phyloP scores from a whole-genome alignment of 1,140 invertebrate species.

The Drosophila azteca region DNA sequence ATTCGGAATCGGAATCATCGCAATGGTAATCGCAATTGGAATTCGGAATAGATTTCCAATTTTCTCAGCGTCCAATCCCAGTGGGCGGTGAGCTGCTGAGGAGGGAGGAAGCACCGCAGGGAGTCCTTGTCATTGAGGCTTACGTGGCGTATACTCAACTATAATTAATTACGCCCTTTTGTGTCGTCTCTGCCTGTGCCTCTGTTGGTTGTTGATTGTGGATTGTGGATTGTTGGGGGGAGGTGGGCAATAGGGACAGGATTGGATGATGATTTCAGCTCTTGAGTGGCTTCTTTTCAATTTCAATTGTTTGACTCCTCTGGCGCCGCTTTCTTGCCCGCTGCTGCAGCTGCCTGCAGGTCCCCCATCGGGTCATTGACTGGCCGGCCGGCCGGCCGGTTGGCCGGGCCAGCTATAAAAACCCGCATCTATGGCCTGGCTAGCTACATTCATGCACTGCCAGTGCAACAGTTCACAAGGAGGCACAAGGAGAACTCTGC shows the following conservation, averaged over 20 bases:
- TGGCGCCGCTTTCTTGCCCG: constrained; percentile 2
- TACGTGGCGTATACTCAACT: constrained; percentile 66
- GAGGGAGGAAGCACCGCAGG: constrained; percentile 65
- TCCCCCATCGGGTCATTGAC: too few relatives aligned
- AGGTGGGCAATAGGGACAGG: not conserved
- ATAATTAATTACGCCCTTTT: constrained; percentile 72
- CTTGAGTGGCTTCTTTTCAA: constrained; percentile 77
- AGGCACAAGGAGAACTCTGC: not conserved
- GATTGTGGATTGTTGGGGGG: too few relatives aligned
- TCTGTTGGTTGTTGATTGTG: too few relatives aligned
- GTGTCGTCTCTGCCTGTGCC: constrained; percentile 18
- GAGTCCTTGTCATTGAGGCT: constrained; percentile 46
- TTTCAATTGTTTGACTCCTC: constrained; percentile 71
- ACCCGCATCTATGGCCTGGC: constrained; percentile 3
- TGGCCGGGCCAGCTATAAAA: constrained; percentile 56
- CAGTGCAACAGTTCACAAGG: constrained; percentile 5
- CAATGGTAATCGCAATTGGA: constrained; percentile 20
- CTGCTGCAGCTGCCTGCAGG: too few relatives aligned
- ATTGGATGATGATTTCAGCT: constrained; percentile 13
- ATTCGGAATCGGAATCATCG: constrained; percentile 1
- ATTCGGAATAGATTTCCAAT: constrained; percentile 72
- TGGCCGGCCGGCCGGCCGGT: not conserved
- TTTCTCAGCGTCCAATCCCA: constrained; percentile 43
- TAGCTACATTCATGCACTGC: constrained; percentile 53
- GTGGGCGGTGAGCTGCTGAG: too few relatives aligned